phyloP scores from a whole-genome alignment of 2,888 invertebrate genomes.

The Ceramica pisi region DNA sequence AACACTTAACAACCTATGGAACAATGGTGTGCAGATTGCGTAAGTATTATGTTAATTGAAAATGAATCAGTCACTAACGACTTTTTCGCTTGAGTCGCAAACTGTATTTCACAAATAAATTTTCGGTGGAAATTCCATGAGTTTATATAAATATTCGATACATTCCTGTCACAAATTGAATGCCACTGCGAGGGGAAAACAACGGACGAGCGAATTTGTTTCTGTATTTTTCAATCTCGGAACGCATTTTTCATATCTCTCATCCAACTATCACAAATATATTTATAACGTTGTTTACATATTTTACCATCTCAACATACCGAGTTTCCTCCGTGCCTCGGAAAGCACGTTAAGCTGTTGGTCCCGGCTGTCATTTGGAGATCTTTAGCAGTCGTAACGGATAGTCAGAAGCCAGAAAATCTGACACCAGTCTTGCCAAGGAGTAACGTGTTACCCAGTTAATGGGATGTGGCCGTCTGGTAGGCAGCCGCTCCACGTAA shows the following conservation, averaged over 20 bases:
- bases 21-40: constrained; percentile 13
- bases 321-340: too few relatives aligned
- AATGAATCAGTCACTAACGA: constrained; percentile 9
- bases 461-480: too few relatives aligned
- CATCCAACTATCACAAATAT: not conserved
- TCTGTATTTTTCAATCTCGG: not conserved
- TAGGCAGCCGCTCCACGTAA: too few relatives aligned
- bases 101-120: constrained; percentile 1
- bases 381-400: too few relatives aligned
- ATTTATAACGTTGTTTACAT: too few relatives aligned
- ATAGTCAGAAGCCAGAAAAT: too few relatives aligned
- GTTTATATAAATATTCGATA: constrained; percentile 4
- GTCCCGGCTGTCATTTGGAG: too few relatives aligned
- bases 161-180: not conserved
- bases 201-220: not conserved
- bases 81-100: not conserved
- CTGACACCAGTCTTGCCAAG: too few relatives aligned
- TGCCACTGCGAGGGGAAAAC: not conserved
- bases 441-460: too few relatives aligned
- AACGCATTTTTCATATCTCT: constrained; percentile 1
- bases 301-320: too few relatives aligned
- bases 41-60: constrained; percentile 14
- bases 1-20: not conserved
- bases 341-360: too few relatives aligned
- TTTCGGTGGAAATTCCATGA: not conserved